These are phyloP conservation scores for Neosilurus hyrtlii DNA, from an alignment of 2,797 vertebrate species.

Conservation along the genomic window DNA sequence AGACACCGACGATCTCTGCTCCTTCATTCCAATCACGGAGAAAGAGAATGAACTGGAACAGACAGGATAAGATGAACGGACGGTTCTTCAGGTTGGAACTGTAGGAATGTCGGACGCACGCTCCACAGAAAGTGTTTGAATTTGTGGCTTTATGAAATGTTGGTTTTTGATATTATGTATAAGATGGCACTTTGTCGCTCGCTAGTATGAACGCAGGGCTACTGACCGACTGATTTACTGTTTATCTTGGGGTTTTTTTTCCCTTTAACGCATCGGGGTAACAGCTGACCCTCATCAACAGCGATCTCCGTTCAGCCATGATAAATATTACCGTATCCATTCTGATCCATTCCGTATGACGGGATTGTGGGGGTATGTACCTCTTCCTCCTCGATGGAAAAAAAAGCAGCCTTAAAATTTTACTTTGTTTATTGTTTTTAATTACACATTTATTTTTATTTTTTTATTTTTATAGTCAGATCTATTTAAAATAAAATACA, in stretches of 20 bases:
- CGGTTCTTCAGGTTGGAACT: background rate
- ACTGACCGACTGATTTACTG: background rate
- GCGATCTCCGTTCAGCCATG: slow-evolving; percentile 45
- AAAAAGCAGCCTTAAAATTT: slow-evolving; percentile 74
- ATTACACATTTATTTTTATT: slow-evolving; percentile 56
- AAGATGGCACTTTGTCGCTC: background rate
- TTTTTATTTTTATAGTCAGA: slow-evolving; percentile 66
- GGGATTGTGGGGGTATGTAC: slow-evolving; percentile 43
- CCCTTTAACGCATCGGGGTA: background rate
- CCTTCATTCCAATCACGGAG: background rate
- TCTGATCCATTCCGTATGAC: slow-evolving; percentile 73
- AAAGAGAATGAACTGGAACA: no score
- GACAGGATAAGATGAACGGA: background rate
- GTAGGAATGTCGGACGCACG: background rate
- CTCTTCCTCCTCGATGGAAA: slow-evolving; percentile 64
- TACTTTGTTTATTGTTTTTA: slow-evolving; percentile 72
- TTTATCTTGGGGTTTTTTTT: background rate
- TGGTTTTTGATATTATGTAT: no score
- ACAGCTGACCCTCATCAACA: background rate
- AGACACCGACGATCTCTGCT: background rate
- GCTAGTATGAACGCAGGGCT: background rate
- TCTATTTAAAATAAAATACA: slow-evolving; percentile 70
- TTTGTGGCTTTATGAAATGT: background rate
- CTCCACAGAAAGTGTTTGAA: background rate
- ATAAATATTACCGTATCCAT: slow-evolving; percentile 62